These are phyloP conservation scores for Gnathonemus echidnorhynchus DNA, from an alignment of 2,113 vertebrate genomes.

Conservation along the genomic window DNA sequence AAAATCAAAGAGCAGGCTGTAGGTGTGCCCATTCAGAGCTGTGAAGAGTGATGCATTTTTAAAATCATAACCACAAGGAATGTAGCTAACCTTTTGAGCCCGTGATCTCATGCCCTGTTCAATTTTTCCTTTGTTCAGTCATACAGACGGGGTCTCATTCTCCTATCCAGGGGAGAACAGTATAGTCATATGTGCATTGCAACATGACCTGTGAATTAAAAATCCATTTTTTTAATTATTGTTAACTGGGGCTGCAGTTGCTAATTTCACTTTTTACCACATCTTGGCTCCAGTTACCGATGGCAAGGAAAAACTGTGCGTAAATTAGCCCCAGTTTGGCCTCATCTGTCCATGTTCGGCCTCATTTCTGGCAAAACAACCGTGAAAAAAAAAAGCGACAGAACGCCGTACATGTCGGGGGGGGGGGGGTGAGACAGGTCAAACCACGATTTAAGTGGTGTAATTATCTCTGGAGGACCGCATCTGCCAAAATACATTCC, in stretches of 20 bases:
- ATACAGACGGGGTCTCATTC: neutral
- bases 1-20: slow-evolving; percentile 67
- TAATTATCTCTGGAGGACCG: slow-evolving; percentile 3
- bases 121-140: neutral
- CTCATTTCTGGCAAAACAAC: neutral
- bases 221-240: neutral
- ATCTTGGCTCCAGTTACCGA: neutral
- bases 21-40: slow-evolving; percentile 62
- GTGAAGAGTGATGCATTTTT: slow-evolving; percentile 57
- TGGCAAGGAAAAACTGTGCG: neutral
- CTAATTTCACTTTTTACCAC: neutral
- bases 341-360: neutral
- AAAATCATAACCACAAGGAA: slow-evolving; percentile 50
- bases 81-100: slow-evolving; percentile 52
- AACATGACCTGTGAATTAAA: neutral
- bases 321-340: neutral
- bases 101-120: neutral
- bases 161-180: neutral
- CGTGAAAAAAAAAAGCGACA: neutral
- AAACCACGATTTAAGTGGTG: neutral
- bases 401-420: neutral
- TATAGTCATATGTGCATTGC: neutral
- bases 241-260: neutral
- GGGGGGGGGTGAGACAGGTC: neutral
- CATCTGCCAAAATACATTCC: slow-evolving; percentile 1